A percentile compares a stretch with the other conserved stretches of the same genome.
Evolutionary conservation across 2,888 invertebrate genomes (phyloP).

Genomic region (Troilus luridus): DNA sequence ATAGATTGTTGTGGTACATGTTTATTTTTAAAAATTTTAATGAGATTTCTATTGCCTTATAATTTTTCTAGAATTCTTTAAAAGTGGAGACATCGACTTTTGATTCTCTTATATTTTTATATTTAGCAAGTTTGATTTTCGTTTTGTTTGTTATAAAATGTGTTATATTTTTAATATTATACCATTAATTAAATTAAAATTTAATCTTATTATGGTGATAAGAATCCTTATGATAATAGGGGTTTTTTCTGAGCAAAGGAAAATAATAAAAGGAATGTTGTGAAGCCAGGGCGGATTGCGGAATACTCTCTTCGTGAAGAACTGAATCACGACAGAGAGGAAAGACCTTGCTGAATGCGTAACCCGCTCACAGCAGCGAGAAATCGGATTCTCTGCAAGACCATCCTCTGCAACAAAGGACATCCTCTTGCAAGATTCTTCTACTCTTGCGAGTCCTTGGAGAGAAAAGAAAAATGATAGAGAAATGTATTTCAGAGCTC

Average conservation of each 20-base stretch:
- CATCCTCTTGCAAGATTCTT: neutral
- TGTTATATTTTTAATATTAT: no score
- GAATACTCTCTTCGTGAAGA: constrained; percentile 7
- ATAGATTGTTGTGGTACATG: no score
- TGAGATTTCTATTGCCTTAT: no score
- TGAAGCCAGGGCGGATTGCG: neutral
- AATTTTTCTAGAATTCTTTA: no score
- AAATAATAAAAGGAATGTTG: neutral
- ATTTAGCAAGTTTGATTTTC: no score
- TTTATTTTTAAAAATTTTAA: no score
- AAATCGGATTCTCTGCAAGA: neutral
- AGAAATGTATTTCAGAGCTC: neutral
- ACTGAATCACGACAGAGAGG: neutral
- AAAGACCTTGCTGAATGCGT: constrained; percentile 5
- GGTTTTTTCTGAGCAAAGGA: neutral
- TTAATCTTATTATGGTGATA: no score
- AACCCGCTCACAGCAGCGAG: constrained; percentile 8
- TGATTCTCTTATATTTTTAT: no score
- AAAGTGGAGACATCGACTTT: no score
- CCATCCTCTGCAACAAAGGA: neutral
- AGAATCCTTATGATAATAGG: no score
- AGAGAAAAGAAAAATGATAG: neutral
- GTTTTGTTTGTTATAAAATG: no score
- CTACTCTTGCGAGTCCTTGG: constrained; percentile 2
- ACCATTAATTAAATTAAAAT: no score